Evolutionary conservation across 2,113 vertebrate genomes (phyloP), one percentile per base, ranked within the genome.

Genomic region (Lepus europaeus): DNA sequence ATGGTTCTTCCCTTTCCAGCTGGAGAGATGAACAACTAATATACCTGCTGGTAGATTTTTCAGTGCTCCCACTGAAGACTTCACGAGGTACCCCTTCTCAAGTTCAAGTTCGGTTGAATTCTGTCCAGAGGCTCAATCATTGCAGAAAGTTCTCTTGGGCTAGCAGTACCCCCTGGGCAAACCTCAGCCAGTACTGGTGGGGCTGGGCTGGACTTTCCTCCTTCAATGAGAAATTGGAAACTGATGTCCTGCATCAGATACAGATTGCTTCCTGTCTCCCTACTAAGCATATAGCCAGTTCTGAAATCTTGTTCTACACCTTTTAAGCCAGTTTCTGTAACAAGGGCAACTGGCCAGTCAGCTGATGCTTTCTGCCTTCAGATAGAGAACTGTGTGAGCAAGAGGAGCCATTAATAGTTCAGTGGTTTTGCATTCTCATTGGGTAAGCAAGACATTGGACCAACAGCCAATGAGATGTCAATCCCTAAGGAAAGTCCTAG

Each of bases 41-140:
- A 89, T 4, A 85, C 56, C 31, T 68, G 51, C 84, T 90, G 78
- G 64, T n/a, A 90, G 91, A 80, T 36, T 80, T 87, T 7, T 82
- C 92, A 84, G 59, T 95, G 82, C 86, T 96, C 3, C 36, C 20
- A 36, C 13, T 27, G 1, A 72, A 95, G 68, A 92, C 69, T 90
- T 79, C 22, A 22, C 12, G 31, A 68, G 64, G 20, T 11, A 72
- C n/a, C 59, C 61, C 53, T 89, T 93, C 49, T 96, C 81, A 93
- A 84, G 82, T 77, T 77, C 84, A 91, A 85, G 68, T 19, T 33
- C 85, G 53, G 63, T 56, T 72, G 14, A 93, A 74, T 27, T 95
- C 94, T 70, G 36, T 74, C 64, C 69, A 91, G 64, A 90, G 83
- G 69, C 5, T 85, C 69, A 72, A 23, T 53, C 68, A 59, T 6